Evolutionary conservation across 1,140 invertebrate species (phyloP).

Genomic region (Ridgeia piscesae): DNA sequence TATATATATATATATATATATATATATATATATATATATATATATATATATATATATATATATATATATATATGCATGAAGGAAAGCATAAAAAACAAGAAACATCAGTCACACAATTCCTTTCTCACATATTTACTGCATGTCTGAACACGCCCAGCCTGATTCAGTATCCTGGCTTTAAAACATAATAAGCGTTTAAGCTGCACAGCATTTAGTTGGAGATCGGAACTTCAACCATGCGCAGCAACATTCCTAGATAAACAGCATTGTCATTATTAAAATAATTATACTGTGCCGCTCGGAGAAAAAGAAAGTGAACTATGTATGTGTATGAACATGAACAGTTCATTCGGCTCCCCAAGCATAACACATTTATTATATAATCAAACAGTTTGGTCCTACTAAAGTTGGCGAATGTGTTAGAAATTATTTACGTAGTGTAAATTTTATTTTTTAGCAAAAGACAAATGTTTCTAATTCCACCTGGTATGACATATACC

Average conservation of each 20-base stretch:
- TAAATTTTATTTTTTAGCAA: not conserved
- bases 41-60: no score
- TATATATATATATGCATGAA: not conserved
- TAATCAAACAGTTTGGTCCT: not conserved
- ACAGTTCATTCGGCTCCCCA: not conserved
- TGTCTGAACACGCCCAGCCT: not conserved
- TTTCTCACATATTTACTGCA: no score
- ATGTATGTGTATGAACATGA: not conserved
- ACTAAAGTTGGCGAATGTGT: not conserved
- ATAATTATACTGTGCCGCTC: not conserved
- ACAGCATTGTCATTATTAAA: not conserved
- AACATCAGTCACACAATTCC: not conserved
- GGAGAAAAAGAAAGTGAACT: not conserved
- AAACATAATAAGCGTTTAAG: not conserved
- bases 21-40: no score
- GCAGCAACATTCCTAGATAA: not conserved
- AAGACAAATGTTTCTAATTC: not conserved
- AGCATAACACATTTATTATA: not conserved
- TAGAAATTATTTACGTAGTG: not conserved
- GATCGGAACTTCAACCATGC: not conserved
- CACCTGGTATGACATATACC: not conserved
- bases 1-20: no score
- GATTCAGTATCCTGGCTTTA: not conserved
- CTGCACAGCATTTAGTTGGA: not conserved
- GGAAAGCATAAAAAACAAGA: not conserved